phyloP scores from a whole-genome alignment of 2,797 vertebrate species.

The Lacerta agilis region DNA sequence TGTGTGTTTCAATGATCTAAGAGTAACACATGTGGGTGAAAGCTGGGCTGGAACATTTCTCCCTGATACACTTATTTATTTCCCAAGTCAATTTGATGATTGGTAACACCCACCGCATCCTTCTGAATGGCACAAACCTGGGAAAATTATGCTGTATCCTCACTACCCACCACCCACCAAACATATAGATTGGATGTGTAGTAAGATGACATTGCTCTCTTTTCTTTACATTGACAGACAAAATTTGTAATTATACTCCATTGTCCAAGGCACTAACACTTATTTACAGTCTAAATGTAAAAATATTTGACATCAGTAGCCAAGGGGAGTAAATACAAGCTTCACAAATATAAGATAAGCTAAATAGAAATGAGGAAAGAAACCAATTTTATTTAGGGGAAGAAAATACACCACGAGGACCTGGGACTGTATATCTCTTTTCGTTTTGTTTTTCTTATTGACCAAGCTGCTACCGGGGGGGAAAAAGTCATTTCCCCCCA shows the following conservation, averaged over 20 bases:
- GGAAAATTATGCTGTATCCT: too few relatives aligned
- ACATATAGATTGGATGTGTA: not conserved
- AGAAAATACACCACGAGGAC: not conserved
- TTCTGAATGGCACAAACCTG: not conserved
- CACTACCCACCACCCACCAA: not conserved
- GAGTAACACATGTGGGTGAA: not conserved
- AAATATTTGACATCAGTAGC: not conserved
- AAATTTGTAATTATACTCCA: conserved; percentile 3
- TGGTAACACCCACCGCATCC: too few relatives aligned
- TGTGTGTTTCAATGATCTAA: not conserved
- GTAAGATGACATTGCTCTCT: not conserved
- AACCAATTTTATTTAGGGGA: not conserved
- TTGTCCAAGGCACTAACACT: not conserved
- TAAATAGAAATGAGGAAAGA: not conserved
- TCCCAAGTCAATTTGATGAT: too few relatives aligned
- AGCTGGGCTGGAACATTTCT: not conserved
- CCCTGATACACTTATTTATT: too few relatives aligned
- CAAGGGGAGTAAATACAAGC: not conserved
- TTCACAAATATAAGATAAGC: conserved; percentile 1
- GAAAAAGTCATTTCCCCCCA: not conserved
- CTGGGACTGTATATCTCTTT: not conserved
- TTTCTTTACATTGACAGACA: not conserved
- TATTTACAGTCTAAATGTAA: not conserved
- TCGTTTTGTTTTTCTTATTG: conserved; percentile 18
- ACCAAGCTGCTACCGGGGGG: not conserved